phyloP scores from a whole-genome alignment of 1,140 invertebrate genomes.

The Acyrthosiphon pisum region DNA sequence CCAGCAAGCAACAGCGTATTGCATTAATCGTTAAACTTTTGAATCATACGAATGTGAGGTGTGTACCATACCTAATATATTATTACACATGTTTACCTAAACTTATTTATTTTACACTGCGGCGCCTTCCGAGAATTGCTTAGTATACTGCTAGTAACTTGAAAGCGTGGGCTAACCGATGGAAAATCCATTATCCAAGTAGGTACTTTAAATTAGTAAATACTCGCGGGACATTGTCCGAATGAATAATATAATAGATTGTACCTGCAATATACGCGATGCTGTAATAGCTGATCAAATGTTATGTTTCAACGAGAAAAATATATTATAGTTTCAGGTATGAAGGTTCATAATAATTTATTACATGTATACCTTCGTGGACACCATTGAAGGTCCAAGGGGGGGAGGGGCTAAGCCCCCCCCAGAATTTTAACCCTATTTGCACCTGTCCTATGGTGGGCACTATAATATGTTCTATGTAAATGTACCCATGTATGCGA shows the following conservation, averaged over 20 bases:
- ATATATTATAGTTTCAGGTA: neutral
- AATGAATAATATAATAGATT: neutral
- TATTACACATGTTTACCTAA: neutral
- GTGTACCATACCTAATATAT: neutral
- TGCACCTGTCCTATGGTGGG: too few species aligned
- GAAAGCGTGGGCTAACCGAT: neutral
- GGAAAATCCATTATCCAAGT: neutral
- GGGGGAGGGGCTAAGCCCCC: too few species aligned
- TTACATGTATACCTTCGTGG: too few species aligned
- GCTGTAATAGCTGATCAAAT: neutral
- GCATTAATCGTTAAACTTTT: neutral
- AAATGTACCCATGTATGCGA: neutral
- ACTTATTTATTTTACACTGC: neutral
- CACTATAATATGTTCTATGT: neutral
- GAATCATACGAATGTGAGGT: neutral
- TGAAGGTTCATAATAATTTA: neutral
- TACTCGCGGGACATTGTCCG: neutral
- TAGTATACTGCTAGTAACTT: neutral
- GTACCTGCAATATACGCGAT: too few species aligned
- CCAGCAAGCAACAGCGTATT: neutral
- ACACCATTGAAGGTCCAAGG: too few species aligned
- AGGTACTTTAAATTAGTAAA: slow-evolving; percentile 7
- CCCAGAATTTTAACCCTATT: too few species aligned
- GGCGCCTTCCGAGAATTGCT: neutral
- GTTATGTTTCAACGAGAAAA: neutral